Percentiles rank a stretch among this genome's conserved stretches.
Evolutionary conservation across 2,888 invertebrate genomes (phyloP).

Genomic region (Eilema sororculum): DNA sequence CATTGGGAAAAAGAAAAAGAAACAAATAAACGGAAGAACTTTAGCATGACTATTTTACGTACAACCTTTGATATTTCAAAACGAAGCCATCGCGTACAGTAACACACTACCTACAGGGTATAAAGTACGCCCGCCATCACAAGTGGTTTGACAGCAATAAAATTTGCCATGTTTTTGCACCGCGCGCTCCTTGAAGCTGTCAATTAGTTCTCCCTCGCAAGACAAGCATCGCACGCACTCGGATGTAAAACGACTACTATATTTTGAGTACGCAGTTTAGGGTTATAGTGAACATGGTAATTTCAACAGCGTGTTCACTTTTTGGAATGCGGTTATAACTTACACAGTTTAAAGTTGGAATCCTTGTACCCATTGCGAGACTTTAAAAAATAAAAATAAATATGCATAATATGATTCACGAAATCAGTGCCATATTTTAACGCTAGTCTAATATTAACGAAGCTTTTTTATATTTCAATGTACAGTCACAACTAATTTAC

Average conservation of each 20-base stretch:
- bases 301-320: background rate
- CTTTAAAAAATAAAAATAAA: no score
- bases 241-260: conserved; percentile 54
- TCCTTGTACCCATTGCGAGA: no score
- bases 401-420: no score
- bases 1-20: no score
- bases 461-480: no score
- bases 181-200: conserved; percentile 76
- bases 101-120: no score
- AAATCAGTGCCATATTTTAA: no score
- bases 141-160: conserved; percentile 78
- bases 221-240: conserved; percentile 72
- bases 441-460: no score
- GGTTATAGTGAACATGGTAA: background rate
- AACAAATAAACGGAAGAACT: background rate
- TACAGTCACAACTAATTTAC: no score
- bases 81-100: conserved; percentile 30
- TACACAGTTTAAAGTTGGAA: no score
- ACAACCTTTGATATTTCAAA: conserved; percentile 14
- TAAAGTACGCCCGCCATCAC: conserved; percentile 37
- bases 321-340: no score
- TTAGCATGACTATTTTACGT: background rate
- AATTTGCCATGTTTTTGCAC: conserved; percentile 82
- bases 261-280: conserved; percentile 16
- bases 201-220: conserved; percentile 75